Conservation (phyloP, 2,888 invertebrate species). For the Ditula angustiorana region DNA sequence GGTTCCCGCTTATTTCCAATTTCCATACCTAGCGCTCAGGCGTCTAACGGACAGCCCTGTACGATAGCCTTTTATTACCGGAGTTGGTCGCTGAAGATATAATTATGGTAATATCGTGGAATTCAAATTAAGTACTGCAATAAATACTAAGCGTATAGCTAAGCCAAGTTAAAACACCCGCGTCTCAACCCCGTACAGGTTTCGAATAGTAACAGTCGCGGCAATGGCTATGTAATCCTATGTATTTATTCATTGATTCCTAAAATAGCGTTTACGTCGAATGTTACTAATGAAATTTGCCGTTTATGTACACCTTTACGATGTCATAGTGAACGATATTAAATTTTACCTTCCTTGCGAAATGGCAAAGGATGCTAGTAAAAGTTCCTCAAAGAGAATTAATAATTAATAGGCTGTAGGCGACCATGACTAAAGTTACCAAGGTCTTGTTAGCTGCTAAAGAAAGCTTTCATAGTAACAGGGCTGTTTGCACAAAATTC, state of each 20-base stretch:
- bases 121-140: slow-evolving; percentile 76
- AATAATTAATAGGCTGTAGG: slow-evolving; percentile 4
- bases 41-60: slow-evolving; percentile 58
- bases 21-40: slow-evolving; percentile 65
- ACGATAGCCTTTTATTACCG: slow-evolving; percentile 68
- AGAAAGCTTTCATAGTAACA: slow-evolving; percentile 4
- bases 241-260: slow-evolving; percentile 36
- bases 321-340: slow-evolving; percentile 4
- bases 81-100: slow-evolving; percentile 72
- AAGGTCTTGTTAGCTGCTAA: not conserved
- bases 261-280: slow-evolving; percentile 10
- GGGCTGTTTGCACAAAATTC: slow-evolving; percentile 9
- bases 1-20: slow-evolving; percentile 63
- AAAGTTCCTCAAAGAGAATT: slow-evolving; percentile 4
- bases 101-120: slow-evolving; percentile 73
- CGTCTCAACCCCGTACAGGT: slow-evolving; percentile 6
- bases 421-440: not conserved
- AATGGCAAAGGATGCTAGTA: slow-evolving; percentile 18
- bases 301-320: slow-evolving; percentile 27
- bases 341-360: slow-evolving; percentile 14
- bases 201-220: slow-evolving; percentile 22
- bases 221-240: slow-evolving; percentile 15
- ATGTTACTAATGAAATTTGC: slow-evolving; percentile 22
- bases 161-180: slow-evolving; percentile 51
- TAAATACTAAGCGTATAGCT: slow-evolving; percentile 69